A percentile compares a stretch with the other conserved stretches of the same genome.
These are phyloP conservation scores for Alaudala cheleensis DNA, from an alignment of 2,113 vertebrate genomes.

Conservation along the genomic window DNA sequence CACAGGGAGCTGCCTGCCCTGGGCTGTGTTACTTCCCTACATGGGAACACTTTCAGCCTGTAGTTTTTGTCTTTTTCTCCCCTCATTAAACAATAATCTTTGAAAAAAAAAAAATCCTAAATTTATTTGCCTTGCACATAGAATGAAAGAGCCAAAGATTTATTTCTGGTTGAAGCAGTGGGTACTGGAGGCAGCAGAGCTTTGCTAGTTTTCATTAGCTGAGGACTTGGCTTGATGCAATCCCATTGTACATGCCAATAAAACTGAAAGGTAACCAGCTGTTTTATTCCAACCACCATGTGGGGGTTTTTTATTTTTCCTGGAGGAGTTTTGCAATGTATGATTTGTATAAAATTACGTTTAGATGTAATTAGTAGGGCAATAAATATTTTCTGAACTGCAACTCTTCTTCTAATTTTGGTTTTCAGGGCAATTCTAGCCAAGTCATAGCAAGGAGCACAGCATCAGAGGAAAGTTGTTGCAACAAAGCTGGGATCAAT, in stretches of 20 bases:
- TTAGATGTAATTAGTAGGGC: neutral
- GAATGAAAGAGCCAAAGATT: neutral
- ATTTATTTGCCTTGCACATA: neutral
- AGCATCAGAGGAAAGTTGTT: neutral
- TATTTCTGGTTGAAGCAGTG: neutral
- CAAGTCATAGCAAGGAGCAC: constrained; percentile 9
- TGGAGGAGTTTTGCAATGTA: constrained; percentile 22
- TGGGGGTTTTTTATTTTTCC: neutral
- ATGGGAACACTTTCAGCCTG: neutral
- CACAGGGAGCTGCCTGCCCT: neutral
- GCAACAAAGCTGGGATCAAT: neutral
- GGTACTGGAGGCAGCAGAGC: neutral
- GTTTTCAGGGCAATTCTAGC: neutral
- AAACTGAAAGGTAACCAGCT: constrained; percentile 23
- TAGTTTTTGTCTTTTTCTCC: neutral
- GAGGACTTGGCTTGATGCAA: neutral
- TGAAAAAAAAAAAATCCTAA: neutral
- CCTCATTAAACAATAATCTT: neutral
- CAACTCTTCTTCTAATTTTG: constrained; percentile 32
- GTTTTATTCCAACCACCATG: neutral
- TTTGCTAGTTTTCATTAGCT: neutral
- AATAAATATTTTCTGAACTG: constrained; percentile 9
- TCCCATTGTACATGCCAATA: neutral
- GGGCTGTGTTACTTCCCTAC: neutral
- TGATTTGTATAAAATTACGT: constrained; percentile 14